These are phyloP conservation scores for Himantopus leucocephalus DNA, from an alignment of 2,113 vertebrate genomes.

Conservation along the genomic window DNA sequence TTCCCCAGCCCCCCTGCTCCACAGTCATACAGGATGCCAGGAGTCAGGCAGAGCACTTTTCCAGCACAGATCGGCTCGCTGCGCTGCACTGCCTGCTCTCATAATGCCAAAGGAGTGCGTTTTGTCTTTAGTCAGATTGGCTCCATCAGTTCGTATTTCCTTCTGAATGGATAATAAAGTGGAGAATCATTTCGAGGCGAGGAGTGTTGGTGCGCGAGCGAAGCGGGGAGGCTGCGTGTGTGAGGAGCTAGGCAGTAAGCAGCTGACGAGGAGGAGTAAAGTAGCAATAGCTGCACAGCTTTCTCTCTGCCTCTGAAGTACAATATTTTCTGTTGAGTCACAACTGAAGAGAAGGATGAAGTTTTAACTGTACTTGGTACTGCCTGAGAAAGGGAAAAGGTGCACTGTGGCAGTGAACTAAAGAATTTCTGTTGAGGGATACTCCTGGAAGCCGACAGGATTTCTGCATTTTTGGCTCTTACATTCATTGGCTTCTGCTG, in stretches of 20 bases:
- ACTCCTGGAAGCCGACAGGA: conserved; percentile 33
- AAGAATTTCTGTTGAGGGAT: conserved; percentile 32
- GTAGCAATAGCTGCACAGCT: conserved; percentile 72
- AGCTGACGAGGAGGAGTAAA: conserved; percentile 80
- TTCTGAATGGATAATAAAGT: conserved; percentile 62
- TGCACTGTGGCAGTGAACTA: conserved; percentile 19
- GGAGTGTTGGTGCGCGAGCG: conserved; percentile 24
- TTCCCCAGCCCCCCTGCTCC: not conserved
- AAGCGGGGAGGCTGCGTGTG: conserved; percentile 42
- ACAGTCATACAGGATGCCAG: not conserved
- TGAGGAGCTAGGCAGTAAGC: conserved; percentile 73
- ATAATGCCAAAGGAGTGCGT: not conserved
- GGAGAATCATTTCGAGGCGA: conserved; percentile 38
- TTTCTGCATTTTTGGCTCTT: conserved; percentile 65
- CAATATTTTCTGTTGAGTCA: conserved; percentile 67
- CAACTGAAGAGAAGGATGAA: conserved; percentile 66
- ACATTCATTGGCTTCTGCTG: not conserved
- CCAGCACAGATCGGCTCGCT: not conserved
- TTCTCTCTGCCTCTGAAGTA: conserved; percentile 69
- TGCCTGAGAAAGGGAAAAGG: conserved; percentile 21
- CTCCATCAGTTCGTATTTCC: conserved; percentile 40
- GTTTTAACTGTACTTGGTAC: conserved; percentile 68
- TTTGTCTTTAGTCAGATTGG: conserved; percentile 57
- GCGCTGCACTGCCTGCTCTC: not conserved
- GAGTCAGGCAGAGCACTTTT: not conserved